Base-by-base conservation (phyloP, 2,888 invertebrate species). In the Branchipolynoe longqiensis region DNA sequence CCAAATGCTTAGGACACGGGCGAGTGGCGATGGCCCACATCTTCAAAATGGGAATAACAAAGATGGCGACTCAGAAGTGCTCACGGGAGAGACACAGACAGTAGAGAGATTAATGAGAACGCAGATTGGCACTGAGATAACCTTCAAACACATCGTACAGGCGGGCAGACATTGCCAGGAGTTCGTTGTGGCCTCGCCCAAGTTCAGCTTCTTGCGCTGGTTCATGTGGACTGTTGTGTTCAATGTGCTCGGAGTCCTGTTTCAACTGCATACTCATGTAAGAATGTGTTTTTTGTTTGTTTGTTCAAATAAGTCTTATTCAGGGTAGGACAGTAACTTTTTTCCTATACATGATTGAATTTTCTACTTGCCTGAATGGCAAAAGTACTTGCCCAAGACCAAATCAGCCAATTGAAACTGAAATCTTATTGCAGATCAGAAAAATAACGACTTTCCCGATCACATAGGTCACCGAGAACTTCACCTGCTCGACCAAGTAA, bases 221-320 rank as follows among this genome's bases (percentile, higher is more conserved):
- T 25, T 84, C 28, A 54, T 84, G 18, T 36, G 33, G 28, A 84
- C 84, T 58, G 31, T 54, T 25, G 6, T 84, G 12, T 78, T 84
- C 59, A 84, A 84, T 33, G 28, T 56, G n/a, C n/a, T 84, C 1
- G 84, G 84, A 14, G 25, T 62, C 8, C 14, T 74, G 28, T 40
- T 84, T 12, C 78, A 84, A n/a, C 38, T 84, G 1, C 84, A 84
- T 36, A 59, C 28, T 18, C 74, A 84, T 38, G 84, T 84, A 74
- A 74, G 56, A n/a, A n/a, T 40, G 3, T 8, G 4, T 14, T 14
- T 58, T 58, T 25, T 25, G 4, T 58, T 48, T 48, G 8, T 48
- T 48, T 48, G 8, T 48, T 48, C 48, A 48, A 48, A n/a, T n/a
- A n/a, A n/a, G n/a, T n/a, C n/a, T n/a, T n/a, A n/a, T n/a, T 48